Percentiles rank a stretch among this genome's conserved stretches.
phyloP scores from a whole-genome alignment of 2,888 invertebrate species.

The Oscheius sp. region DNA sequence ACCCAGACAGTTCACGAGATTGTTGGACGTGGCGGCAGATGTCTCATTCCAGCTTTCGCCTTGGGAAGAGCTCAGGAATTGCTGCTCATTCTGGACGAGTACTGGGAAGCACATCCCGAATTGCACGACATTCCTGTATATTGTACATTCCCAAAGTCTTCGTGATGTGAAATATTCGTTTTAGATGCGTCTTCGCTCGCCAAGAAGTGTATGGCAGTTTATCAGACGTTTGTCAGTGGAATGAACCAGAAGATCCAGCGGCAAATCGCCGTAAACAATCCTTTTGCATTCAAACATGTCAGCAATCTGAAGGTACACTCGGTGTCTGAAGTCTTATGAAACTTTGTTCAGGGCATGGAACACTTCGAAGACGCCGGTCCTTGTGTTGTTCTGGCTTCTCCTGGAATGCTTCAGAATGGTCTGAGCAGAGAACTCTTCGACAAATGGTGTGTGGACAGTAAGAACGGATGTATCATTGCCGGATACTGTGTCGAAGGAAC shows the following conservation, averaged over 20 bases:
- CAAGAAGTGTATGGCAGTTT: constrained; percentile 99
- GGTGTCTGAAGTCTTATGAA: too few species aligned
- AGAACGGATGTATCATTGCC: constrained; percentile 98
- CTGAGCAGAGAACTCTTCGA: constrained; percentile 96
- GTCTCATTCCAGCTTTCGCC: constrained; percentile 98
- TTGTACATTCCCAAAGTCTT: constrained; percentile 75
- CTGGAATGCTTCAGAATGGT: constrained; percentile 99
- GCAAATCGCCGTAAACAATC: constrained; percentile 97
- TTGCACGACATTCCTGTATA: constrained; percentile 98
- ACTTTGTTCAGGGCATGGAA: constrained; percentile 85
- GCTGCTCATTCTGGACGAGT: constrained; percentile 83
- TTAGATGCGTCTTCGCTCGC: constrained; percentile 92
- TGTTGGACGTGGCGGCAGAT: constrained; percentile 94
- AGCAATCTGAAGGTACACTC: constrained; percentile 75
- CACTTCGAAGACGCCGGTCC: constrained; percentile 99
- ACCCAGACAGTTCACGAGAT: constrained; percentile 88
- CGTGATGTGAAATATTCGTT: neutral
- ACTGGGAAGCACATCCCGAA: constrained; percentile 96
- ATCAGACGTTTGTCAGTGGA: constrained; percentile 98
- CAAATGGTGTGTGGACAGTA: constrained; percentile 96
- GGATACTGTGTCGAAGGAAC: constrained; percentile 81
- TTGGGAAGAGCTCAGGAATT: constrained; percentile 86
- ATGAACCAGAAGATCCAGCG: constrained; percentile 97
- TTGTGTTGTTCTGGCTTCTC: constrained; percentile 99
- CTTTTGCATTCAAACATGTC: constrained; percentile 97